Evolutionary conservation across 2,888 invertebrate genomes (phyloP).

Genomic region (Perithous albicinctus): DNA sequence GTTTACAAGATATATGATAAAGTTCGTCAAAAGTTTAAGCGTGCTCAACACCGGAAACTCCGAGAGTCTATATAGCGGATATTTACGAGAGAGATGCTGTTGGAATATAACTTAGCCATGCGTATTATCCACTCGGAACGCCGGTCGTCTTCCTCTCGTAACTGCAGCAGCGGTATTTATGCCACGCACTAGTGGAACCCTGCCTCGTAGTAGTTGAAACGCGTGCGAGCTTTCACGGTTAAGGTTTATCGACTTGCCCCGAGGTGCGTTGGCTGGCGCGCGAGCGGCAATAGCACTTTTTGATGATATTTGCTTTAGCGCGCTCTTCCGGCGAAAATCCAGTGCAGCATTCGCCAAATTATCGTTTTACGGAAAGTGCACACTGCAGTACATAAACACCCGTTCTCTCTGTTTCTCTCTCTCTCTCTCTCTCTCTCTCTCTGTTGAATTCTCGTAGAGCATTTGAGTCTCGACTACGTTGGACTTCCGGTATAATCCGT

Average conservation of each 20-base stretch:
- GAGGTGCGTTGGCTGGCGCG: neutral
- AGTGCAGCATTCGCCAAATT: conserved; percentile 8
- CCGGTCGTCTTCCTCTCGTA: conserved; percentile 6
- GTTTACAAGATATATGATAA: neutral
- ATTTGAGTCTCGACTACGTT: neutral
- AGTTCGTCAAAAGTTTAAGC: neutral
- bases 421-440: neutral
- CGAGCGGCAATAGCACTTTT: neutral
- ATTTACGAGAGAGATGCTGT: neutral
- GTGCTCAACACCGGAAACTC: neutral
- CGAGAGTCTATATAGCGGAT: neutral
- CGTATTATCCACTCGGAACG: neutral
- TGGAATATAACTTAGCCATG: neutral
- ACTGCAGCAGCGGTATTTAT: conserved; percentile 16
- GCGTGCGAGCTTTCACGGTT: conserved; percentile 45
- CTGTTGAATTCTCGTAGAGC: neutral
- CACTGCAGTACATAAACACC: neutral
- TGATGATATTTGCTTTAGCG: conserved; percentile 18
- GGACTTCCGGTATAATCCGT: conserved; percentile 23
- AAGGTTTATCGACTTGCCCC: conserved; percentile 54
- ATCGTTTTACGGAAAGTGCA: conserved; percentile 7
- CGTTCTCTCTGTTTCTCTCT: neutral
- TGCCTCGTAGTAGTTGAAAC: neutral
- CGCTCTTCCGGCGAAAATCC: conserved; percentile 23
- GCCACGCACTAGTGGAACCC: neutral